Base-by-base conservation (phyloP, 2,888 invertebrate species). In the Drosophila maculinotata region DNA sequence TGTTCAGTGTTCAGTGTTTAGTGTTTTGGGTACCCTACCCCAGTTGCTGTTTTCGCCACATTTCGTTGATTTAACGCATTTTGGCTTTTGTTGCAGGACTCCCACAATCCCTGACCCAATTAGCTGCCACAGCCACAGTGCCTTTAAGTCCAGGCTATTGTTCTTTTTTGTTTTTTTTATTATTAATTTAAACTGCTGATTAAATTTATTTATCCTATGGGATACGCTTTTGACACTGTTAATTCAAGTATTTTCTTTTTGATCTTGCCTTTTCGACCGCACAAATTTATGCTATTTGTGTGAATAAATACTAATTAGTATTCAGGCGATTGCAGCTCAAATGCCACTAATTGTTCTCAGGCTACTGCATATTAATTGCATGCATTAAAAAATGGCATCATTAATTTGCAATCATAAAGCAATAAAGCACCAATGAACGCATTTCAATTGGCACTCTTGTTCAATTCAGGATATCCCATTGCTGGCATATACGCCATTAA, bases 371-470 rank as follows among this genome's bases (percentile, higher is more conserved):
- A 52, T 62, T 35, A 45, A 45, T 56, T 10, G 47, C 45, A n/a
- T 17, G 10, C 17, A 5, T 3, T 17, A 14, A 26, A 42, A 54
- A 25, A 35, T 30, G 36, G 17, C 23, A 47, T 47, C 64, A 71
- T 80, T 64, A 65, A 60, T 63, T 45, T 62, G 7, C 51, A 47
- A 83, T 79, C 45, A 53, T 48, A 69, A 49, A 36, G 20, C 26
- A 47, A 53, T 57, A 45, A 42, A 54, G 28, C 35, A 38, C 54
- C 35, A 56, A 62, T 62, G 45, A 59, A 26, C 30, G 42, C 23
- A 17, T 31, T 44, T 42, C 14, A 28, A 42, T 33, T 15, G 10
- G 17, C 30, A 35, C 36, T 53, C 23, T 28, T 44, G 12, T 38
- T 51, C 35, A 48, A 56, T 54, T 12, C 10, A 17, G 12, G 9